Base-by-base conservation (phyloP, 2,113 vertebrate genomes). In the Paradisaea rubra region DNA sequence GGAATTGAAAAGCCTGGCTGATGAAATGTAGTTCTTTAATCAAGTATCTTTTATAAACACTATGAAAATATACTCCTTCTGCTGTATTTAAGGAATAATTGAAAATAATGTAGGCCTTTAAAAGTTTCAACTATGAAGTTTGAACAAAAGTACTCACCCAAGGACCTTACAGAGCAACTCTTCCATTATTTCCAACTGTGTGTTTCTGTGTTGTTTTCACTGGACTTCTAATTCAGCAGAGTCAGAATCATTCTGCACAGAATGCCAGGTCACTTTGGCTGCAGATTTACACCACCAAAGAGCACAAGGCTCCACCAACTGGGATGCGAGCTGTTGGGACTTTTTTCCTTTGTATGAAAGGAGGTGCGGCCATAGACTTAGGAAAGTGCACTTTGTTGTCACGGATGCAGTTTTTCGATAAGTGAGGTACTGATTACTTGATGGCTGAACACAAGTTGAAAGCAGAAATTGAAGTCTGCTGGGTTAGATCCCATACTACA, bases 401-500 rank as follows among this genome's bases (percentile, higher is more conserved):
- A 66, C 9, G 60, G 30, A 15, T 57, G 52, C 39, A 17, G 33
- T 47, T 74, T 35, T 61, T 71, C 61, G 44, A 5, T 33, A 60
- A 20, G n/a, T 47, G 30, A 80, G 52, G 41, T 49, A 10, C 12
- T 42, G 37, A 35, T 39, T 45, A 11, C 11, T 28, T 54, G 33
- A 66, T 30, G 24, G 56, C 39, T 81, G 39, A 66, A n/a, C 24
- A 52, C 44, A 54, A 68, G 14, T 3, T 74, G 39, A 81, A 82
- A 50, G 27, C 59, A 74, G 56, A 89, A 86, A 60, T 1, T 30
- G 6, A 33, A 49, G 16, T 30, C 59, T 84, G n/a, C 25, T 70
- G 17, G 11, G n/a, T 63, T 39, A 65, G n/a, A 53, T 72, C n/a
- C 20, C 0, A 0, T 21, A 28, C 25, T 81, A 23, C 5, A 37